These are phyloP conservation scores for Clarias gariepinus DNA, from an alignment of 2,113 vertebrate species.

Conservation along the genomic window DNA sequence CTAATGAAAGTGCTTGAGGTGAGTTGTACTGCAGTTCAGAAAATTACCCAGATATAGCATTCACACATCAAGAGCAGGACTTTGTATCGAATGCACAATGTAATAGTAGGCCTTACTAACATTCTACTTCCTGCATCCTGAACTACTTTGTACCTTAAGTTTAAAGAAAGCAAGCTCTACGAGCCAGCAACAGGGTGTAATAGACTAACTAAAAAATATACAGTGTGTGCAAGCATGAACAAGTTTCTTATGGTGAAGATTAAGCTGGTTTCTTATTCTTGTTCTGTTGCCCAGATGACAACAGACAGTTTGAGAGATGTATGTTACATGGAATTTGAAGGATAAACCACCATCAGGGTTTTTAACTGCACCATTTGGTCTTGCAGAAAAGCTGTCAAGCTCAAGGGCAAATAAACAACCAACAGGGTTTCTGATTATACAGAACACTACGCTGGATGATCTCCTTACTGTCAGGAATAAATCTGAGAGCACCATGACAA, in stretches of 20 bases:
- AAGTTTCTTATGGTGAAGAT: neutral
- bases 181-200: neutral
- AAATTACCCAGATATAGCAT: neutral
- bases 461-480: neutral
- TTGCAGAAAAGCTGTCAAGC: neutral
- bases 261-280: neutral
- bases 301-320: neutral
- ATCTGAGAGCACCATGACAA: neutral
- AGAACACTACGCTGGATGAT: neutral
- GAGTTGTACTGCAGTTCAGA: neutral
- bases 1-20: neutral
- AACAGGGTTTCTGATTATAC: neutral
- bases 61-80: neutral
- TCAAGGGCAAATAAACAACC: neutral
- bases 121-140: neutral
- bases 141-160: neutral
- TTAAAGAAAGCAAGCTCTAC: neutral
- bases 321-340: neutral
- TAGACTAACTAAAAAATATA: neutral
- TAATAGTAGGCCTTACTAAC: neutral
- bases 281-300: neutral
- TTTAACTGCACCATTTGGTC: neutral
- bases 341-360: neutral
- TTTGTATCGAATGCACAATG: neutral
- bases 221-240: neutral